Percentiles rank a stretch among this genome's conserved stretches.
Evolutionary conservation across 2,113 vertebrate species (phyloP).

Genomic region (Syngnathoides biaculeatus): DNA sequence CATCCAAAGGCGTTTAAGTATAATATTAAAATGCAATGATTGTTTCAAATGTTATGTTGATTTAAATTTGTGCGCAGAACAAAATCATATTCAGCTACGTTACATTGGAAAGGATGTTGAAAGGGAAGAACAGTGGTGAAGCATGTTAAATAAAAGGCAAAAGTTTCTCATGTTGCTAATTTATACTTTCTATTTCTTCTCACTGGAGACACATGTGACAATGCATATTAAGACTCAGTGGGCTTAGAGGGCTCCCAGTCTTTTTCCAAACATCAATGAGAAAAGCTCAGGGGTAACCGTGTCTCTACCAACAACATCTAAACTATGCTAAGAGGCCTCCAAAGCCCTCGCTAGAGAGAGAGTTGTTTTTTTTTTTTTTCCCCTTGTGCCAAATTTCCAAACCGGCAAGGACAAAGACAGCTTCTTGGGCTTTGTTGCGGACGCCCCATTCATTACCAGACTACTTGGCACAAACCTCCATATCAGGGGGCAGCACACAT

Average conservation of each 20-base stretch:
- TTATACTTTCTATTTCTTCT: neutral
- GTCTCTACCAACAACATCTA: constrained; percentile 39
- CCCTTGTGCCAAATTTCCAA: constrained; percentile 48
- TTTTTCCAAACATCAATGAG: constrained; percentile 7
- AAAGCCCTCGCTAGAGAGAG: constrained; percentile 55
- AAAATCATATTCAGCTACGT: neutral
- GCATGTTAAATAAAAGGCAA: neutral
- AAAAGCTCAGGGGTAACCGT: constrained; percentile 13
- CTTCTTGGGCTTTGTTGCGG: constrained; percentile 50
- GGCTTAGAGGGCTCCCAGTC: constrained; percentile 2
- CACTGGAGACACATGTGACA: constrained; percentile 7
- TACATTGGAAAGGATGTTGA: neutral
- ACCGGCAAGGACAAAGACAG: constrained; percentile 35
- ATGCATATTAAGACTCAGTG: constrained; percentile 3
- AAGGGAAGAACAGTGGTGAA: no score
- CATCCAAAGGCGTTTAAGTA: neutral
- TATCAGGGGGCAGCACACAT: constrained; percentile 46
- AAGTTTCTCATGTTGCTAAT: neutral
- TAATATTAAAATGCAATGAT: neutral
- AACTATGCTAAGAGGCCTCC: constrained; percentile 34
- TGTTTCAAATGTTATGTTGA: no score
- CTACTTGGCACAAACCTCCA: constrained; percentile 45
- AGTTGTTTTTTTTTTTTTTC: no score
- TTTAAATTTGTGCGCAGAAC: no score
- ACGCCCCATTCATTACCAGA: constrained; percentile 51